Percentiles rank a stretch among this genome's conserved stretches.
These are phyloP conservation scores for Zoroaster sp. DNA, from an alignment of 53 echinoderm and acorn worm genomes.

Conservation along the genomic window DNA sequence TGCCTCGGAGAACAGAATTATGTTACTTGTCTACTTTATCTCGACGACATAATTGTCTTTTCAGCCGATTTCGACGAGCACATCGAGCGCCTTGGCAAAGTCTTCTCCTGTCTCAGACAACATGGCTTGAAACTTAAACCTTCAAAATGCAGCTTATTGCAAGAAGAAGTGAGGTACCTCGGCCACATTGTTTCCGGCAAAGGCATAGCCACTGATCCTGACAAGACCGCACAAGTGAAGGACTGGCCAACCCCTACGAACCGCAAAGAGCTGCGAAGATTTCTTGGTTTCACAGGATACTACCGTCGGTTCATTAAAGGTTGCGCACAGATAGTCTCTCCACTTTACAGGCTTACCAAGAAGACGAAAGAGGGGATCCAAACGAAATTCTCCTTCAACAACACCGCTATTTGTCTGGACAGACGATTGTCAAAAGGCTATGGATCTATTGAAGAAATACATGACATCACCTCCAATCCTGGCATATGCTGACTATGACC, in stretches of 20 bases:
- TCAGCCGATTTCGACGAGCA: conserved; percentile 29
- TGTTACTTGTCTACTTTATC: background rate
- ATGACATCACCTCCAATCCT: conserved; percentile 24
- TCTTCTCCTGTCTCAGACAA: background rate
- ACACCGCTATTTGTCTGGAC: conserved; percentile 30
- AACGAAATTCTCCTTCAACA: no score
- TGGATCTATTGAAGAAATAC: conserved; percentile 1
- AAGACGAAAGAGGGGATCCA: background rate
- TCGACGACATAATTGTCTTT: conserved; percentile 51
- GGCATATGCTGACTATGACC: conserved; percentile 7
- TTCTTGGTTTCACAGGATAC: no score
- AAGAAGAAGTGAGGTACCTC: conserved; percentile 1
- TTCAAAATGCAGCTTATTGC: conserved; percentile 35
- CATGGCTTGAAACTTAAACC: conserved; percentile 34
- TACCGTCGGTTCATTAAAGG: conserved; percentile 9
- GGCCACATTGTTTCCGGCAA: background rate
- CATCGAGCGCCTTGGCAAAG: background rate
- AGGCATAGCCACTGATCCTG: conserved; percentile 13
- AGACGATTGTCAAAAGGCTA: conserved; percentile 2
- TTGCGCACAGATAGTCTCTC: background rate
- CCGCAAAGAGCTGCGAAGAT: no score
- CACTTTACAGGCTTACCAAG: background rate
- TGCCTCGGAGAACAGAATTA: conserved; percentile 21
- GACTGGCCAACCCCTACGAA: background rate
- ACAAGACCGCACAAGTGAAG: background rate